Conservation (phyloP, 2,888 invertebrate species). For the Trissoscelio sp. region DNA sequence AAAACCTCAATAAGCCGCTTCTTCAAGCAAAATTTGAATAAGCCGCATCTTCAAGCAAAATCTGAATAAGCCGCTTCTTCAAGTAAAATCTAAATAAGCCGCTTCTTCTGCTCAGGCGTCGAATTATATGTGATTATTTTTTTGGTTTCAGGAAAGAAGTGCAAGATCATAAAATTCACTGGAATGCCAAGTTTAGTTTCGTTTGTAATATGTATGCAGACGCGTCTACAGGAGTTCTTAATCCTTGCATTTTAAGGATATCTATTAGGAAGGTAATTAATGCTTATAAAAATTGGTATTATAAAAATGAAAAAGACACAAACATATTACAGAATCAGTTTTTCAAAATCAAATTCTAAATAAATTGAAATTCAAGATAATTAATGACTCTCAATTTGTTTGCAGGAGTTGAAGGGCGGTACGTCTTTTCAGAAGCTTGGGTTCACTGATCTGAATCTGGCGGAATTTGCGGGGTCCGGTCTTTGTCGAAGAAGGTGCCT, state of each 20-base stretch:
- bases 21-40: too few species aligned
- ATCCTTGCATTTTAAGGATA: constrained; percentile 95
- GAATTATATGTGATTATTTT: too few species aligned
- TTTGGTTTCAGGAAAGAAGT: constrained; percentile 94
- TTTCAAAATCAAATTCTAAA: too few species aligned
- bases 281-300: too few species aligned
- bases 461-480: constrained; percentile 98
- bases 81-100: too few species aligned
- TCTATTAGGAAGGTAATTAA: constrained; percentile 97
- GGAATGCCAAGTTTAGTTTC: constrained; percentile 96
- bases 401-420: constrained; percentile 89
- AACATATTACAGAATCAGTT: too few species aligned
- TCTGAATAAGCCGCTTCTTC: too few species aligned
- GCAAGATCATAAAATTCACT: constrained; percentile 95
- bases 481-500: constrained; percentile 93
- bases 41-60: too few species aligned
- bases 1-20: too few species aligned
- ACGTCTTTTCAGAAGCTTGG: constrained; percentile 97
- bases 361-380: too few species aligned
- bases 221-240: constrained; percentile 96
- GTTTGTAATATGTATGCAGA: constrained; percentile 98
- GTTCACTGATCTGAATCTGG: constrained; percentile 98
- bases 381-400: constrained; percentile 57
- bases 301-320: too few species aligned
- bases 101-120: too few species aligned